These are phyloP conservation scores for Pammene aurita DNA, from an alignment of 2,888 invertebrate genomes.

Conservation along the genomic window DNA sequence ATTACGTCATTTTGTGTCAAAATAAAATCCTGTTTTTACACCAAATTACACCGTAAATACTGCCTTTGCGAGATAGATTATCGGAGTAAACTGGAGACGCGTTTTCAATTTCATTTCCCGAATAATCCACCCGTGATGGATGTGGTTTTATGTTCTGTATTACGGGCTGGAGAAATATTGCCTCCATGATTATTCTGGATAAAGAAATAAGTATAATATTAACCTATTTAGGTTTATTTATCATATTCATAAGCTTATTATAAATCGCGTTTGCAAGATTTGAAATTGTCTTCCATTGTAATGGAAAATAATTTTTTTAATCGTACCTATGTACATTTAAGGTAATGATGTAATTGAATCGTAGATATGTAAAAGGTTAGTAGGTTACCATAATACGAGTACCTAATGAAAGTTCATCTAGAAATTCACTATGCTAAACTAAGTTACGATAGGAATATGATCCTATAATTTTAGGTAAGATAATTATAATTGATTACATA, in stretches of 20 bases:
- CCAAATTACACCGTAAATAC: constrained; percentile 70
- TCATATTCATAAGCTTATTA: too few species aligned
- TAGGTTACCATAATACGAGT: too few species aligned
- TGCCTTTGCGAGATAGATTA: constrained; percentile 48
- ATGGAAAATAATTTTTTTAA: too few species aligned
- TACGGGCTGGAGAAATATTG: constrained; percentile 1
- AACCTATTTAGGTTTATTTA: too few species aligned
- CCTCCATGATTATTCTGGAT: neutral
- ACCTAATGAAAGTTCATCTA: too few species aligned
- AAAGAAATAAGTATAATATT: neutral
- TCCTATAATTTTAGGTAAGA: constrained; percentile 10
- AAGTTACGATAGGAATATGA: neutral
- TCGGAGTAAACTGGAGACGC: constrained; percentile 22
- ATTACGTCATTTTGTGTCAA: constrained; percentile 69
- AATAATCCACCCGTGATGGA: constrained; percentile 31
- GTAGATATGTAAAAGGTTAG: too few species aligned
- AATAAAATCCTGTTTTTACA: constrained; percentile 62
- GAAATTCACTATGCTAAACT: neutral
- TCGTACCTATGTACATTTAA: too few species aligned
- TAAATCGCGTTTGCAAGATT: too few species aligned
- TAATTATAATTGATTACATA: too few species aligned
- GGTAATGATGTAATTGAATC: too few species aligned
- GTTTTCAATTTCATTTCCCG: constrained; percentile 34
- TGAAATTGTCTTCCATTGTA: too few species aligned
- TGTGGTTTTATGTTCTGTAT: constrained; percentile 24